Conservation (phyloP, 2,888 invertebrate species). For the Polyommatus icarus region DNA sequence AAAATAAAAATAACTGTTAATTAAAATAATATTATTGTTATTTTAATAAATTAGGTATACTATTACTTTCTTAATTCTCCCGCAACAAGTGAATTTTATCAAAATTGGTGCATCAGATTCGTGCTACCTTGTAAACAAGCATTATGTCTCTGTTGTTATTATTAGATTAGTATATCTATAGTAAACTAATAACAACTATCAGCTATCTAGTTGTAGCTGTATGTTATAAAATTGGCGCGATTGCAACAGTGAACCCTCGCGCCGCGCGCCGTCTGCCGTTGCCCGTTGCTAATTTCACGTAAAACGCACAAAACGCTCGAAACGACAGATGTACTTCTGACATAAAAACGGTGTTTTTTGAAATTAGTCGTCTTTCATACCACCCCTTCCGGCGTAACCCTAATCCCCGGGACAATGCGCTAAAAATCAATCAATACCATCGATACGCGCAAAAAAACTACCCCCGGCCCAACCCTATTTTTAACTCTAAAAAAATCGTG, state of each 20-base stretch:
- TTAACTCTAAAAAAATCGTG: constrained; percentile 27
- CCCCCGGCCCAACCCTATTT: constrained; percentile 30
- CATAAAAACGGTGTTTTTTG: constrained; percentile 37
- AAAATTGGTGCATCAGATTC: too few relatives aligned
- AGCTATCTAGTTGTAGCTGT: background rate
- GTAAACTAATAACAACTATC: too few relatives aligned
- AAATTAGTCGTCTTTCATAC: constrained; percentile 40
- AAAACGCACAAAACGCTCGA: constrained; percentile 34
- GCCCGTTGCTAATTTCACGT: constrained; percentile 17
- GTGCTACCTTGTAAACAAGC: too few relatives aligned
- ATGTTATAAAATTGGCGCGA: background rate
- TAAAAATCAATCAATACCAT: constrained; percentile 48
- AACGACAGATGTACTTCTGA: constrained; percentile 36
- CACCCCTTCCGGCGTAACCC: constrained; percentile 51
- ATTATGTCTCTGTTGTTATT: too few relatives aligned
- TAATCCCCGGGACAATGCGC: constrained; percentile 46
- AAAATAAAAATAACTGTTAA: too few relatives aligned
- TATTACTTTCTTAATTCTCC: too few relatives aligned
- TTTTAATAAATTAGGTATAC: too few relatives aligned
- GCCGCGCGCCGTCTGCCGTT: background rate
- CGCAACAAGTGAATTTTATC: too few relatives aligned
- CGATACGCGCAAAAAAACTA: constrained; percentile 35
- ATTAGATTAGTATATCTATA: background rate
- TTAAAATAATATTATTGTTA: too few relatives aligned
- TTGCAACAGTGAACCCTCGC: background rate